Base-by-base conservation (phyloP, 2,113 vertebrate genomes). In the Pogona vitticeps region DNA sequence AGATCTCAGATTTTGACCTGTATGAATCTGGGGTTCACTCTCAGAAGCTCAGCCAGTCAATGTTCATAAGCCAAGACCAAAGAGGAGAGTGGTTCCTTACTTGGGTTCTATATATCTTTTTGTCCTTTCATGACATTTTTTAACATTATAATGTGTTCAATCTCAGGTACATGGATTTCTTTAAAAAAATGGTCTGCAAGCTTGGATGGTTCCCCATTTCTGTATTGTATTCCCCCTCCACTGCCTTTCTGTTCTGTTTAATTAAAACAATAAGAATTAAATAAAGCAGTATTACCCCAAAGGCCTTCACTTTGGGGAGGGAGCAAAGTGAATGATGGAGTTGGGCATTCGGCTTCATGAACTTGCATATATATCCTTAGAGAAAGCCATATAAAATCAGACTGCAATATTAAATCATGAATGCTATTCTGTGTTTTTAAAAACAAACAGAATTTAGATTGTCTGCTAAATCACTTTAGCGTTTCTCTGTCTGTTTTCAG, bases 371-470 rank as follows among this genome's bases (percentile, higher is more conserved):
- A 86, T 95, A 92, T 95, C 92, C 94, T 94, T 95, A 97, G 94
- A 96, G 94, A 97, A 97, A 96, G 97, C 97, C 97, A 97, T 97
- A 97, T 92, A 84, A 96, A 89, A 94, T 93, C 89, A 95, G 96
- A 96, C 94, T 92, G 96, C 96, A 97, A 97, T 97, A 97, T 96
- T 83, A 91, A 81, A 94, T 94, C 86, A 88, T 88, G 72, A 93
- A 91, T 86, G 91, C 88, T 94, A 92, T 72, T 94, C 79, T 78
- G 76, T 92, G 82, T 94, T 94, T 94, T 86, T 68, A 85, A 83
- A 46, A 92, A 91, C 46, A 67, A 85, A 40, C 88, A 92, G 23
- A 85, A 21, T 40, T 81, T 88, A 93, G 86, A 88, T 88, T 80
- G 86, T 85, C 36, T 93, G 89, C 91, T 92, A 86, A 90, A 89